Percentiles rank a stretch among this genome's conserved stretches.
phyloP scores from a whole-genome alignment of 2,888 invertebrate genomes.

The Troides helena region DNA sequence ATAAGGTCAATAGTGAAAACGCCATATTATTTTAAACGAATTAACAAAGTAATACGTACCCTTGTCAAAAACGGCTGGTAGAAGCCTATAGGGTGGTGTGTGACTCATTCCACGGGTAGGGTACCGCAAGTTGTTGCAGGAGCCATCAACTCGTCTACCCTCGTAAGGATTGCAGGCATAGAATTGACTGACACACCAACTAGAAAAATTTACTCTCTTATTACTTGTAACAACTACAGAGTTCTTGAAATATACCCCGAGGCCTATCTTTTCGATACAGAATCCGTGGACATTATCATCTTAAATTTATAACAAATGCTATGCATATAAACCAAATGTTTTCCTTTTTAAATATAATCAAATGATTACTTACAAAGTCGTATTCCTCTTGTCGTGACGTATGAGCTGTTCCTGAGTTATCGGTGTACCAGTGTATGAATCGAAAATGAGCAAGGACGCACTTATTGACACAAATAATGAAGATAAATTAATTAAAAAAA shows the following conservation, averaged over 20 bases:
- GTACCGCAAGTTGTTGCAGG: constrained; percentile 58
- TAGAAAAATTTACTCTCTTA: constrained; percentile 29
- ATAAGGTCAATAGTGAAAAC: no score
- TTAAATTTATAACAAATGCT: no score
- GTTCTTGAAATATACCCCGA: no score
- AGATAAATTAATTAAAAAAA: constrained; percentile 1
- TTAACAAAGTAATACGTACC: constrained; percentile 36
- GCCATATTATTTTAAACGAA: no score
- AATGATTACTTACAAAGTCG: constrained; percentile 52
- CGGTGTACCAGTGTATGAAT: constrained; percentile 46
- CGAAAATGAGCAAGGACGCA: constrained; percentile 30
- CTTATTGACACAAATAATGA: constrained; percentile 3
- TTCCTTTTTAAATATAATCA: not conserved
- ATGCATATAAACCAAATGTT: no score
- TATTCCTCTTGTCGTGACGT: constrained; percentile 48
- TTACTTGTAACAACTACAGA: no score
- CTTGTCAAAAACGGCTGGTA: constrained; percentile 50
- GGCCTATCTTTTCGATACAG: no score
- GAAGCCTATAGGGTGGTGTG: constrained; percentile 52
- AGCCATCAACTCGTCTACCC: constrained; percentile 56
- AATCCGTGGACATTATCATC: no score
- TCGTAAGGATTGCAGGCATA: constrained; percentile 54
- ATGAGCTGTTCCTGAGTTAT: constrained; percentile 48
- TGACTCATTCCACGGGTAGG: constrained; percentile 52
- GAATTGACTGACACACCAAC: constrained; percentile 58